phyloP scores from a whole-genome alignment of 2,797 vertebrate genomes.

The Gouania willdenowi region DNA sequence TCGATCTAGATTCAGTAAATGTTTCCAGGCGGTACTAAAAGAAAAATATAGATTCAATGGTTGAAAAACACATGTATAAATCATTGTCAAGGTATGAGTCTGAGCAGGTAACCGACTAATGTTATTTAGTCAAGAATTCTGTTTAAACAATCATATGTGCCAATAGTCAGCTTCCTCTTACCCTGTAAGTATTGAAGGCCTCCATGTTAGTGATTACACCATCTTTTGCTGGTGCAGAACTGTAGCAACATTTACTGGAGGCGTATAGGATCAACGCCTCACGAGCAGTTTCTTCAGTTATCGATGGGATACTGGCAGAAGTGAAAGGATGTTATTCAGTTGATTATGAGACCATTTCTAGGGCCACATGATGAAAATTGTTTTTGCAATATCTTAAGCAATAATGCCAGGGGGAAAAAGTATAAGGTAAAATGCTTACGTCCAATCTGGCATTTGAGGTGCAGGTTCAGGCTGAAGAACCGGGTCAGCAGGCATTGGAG shows the following conservation, averaged over 20 bases:
- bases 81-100: too few relatives aligned
- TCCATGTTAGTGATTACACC: slow-evolving; percentile 66
- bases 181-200: slow-evolving; percentile 74
- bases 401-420: background rate
- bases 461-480: slow-evolving; percentile 52
- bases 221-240: slow-evolving; percentile 61
- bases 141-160: background rate
- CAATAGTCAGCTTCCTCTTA: slow-evolving; percentile 24
- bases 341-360: background rate
- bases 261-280: slow-evolving; percentile 63
- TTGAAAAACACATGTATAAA: too few relatives aligned
- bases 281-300: slow-evolving; percentile 68
- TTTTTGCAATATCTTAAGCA: background rate
- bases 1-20: slow-evolving; percentile 68
- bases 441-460: slow-evolving; percentile 61
- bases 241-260: slow-evolving; percentile 75
- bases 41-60: too few relatives aligned
- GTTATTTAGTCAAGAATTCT: background rate
- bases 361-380: accelerated
- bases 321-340: background rate
- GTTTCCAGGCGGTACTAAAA: slow-evolving; percentile 79
- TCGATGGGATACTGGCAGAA: slow-evolving; percentile 65
- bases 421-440: slow-evolving; percentile 63
- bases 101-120: too few relatives aligned
- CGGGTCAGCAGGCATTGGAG: slow-evolving; percentile 67